Conservation (phyloP, 2,113 vertebrate species). For the Psophia crepitans region DNA sequence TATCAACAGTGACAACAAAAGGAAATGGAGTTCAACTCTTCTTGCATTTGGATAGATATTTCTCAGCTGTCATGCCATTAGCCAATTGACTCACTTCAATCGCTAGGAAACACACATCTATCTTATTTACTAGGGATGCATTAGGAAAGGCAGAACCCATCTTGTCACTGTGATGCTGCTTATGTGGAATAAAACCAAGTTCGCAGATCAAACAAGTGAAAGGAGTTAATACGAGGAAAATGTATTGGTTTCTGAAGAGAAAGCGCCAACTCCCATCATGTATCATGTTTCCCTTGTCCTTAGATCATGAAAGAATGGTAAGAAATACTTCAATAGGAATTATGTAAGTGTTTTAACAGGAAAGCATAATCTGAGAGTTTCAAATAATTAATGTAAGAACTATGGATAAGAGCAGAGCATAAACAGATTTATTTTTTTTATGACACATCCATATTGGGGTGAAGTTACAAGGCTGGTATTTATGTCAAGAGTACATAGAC, state of each 20-base stretch:
- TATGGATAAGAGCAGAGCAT: not conserved
- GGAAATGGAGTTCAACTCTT: not conserved
- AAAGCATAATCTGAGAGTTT: not conserved
- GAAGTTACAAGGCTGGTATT: not conserved
- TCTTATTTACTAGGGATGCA: not conserved
- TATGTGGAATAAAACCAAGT: not conserved
- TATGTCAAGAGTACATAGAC: not conserved
- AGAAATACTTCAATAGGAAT: not conserved
- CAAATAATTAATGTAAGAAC: not conserved
- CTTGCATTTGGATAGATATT: not conserved
- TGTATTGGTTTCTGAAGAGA: not conserved
- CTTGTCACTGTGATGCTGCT: not conserved
- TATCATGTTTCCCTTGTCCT: not conserved
- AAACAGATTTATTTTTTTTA: not conserved
- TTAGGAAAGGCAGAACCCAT: not conserved
- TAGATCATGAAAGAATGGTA: not conserved
- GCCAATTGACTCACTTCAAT: not conserved
- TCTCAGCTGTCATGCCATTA: not conserved
- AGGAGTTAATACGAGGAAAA: not conserved
- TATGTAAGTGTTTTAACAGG: not conserved
- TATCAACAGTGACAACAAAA: not conserved
- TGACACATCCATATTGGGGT: not conserved
- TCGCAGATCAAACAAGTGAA: not conserved
- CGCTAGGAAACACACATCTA: not conserved
- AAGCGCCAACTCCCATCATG: not conserved